Evolutionary conservation across 2,797 vertebrate genomes (phyloP).

Genomic region (Leptoclinus maculatus): DNA sequence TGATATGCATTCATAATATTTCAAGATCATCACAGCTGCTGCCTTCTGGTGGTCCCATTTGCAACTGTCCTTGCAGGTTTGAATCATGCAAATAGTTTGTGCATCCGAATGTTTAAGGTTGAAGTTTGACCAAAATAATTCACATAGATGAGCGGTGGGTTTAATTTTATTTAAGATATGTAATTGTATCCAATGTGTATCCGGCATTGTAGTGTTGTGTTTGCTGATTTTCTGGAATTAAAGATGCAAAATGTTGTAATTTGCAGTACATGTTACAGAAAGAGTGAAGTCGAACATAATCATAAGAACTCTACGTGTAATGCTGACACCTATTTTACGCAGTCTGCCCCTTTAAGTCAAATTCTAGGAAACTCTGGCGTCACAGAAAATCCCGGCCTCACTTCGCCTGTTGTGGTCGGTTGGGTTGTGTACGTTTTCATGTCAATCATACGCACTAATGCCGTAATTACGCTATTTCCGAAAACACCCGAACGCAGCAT

Average conservation of each 20-base stretch:
- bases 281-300: neutral
- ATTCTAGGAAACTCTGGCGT: constrained; percentile 12
- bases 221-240: neutral
- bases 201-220: neutral
- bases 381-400: constrained; percentile 14
- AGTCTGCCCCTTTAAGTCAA: constrained; percentile 37
- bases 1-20: neutral
- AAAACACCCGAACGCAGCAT: neutral
- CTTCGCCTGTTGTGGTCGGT: neutral
- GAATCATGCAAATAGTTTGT: neutral
- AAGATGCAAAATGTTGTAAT: neutral
- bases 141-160: neutral
- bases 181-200: neutral
- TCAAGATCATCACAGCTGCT: neutral
- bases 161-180: neutral
- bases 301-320: neutral
- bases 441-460: neutral
- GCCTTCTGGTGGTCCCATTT: neutral
- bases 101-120: neutral
- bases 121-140: neutral
- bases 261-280: neutral
- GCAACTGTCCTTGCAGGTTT: neutral
- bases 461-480: neutral
- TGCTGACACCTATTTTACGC: neutral
- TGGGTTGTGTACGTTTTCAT: neutral